Evolutionary conservation across 2,113 vertebrate species (phyloP).

Genomic region (Tragelaphus scriptus): DNA sequence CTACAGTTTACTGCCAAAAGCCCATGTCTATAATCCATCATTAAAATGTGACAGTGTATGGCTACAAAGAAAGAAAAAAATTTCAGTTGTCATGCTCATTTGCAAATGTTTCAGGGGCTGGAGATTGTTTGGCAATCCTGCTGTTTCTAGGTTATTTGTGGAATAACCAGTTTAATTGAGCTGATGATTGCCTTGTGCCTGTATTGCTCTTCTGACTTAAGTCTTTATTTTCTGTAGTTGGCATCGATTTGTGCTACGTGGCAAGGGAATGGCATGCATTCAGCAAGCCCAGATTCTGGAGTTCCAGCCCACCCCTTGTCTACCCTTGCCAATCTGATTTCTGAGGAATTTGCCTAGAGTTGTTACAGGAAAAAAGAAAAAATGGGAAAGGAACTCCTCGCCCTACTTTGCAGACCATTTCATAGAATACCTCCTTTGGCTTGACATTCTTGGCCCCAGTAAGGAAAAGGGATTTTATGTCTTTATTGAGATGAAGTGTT

Average conservation of each 20-base stretch:
- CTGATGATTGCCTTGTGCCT: slow-evolving; percentile 56
- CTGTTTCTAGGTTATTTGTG: slow-evolving; percentile 74
- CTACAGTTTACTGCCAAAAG: slow-evolving; percentile 61
- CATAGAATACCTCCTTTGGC: slow-evolving; percentile 12
- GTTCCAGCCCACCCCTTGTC: slow-evolving; percentile 55
- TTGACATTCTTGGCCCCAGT: not conserved
- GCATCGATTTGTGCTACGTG: slow-evolving; percentile 29
- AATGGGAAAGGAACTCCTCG: not conserved
- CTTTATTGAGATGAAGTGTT: slow-evolving; percentile 19
- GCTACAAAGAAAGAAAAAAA: slow-evolving; percentile 73
- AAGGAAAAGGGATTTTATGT: not conserved
- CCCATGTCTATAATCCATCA: slow-evolving; percentile 74
- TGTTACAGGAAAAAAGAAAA: not conserved
- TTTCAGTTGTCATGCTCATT: slow-evolving; percentile 67
- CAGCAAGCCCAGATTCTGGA: slow-evolving; percentile 55
- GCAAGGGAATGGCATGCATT: slow-evolving; percentile 61
- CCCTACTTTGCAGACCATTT: slow-evolving; percentile 31
- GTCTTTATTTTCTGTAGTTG: slow-evolving; percentile 63
- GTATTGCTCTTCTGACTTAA: slow-evolving; percentile 56
- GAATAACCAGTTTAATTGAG: slow-evolving; percentile 74
- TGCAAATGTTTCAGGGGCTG: slow-evolving; percentile 73
- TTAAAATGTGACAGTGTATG: slow-evolving; percentile 71
- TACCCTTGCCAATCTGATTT: slow-evolving; percentile 67
- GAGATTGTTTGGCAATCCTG: slow-evolving; percentile 64
- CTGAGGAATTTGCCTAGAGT: slow-evolving; percentile 67